Evolutionary conservation across 2,113 vertebrate species (phyloP).

Genomic region (Pycnonotus jocosus): DNA sequence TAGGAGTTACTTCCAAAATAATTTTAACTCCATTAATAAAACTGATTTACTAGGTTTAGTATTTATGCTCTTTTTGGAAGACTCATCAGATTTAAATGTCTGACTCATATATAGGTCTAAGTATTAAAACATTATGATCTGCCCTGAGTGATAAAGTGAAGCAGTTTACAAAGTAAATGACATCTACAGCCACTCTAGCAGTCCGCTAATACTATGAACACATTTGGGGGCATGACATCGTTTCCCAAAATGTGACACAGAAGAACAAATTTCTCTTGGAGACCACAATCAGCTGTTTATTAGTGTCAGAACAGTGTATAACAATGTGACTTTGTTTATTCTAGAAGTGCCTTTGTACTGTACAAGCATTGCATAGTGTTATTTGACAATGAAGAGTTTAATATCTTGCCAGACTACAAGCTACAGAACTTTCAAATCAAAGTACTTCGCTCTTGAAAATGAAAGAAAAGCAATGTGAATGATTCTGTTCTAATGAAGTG

Average conservation of each 20-base stretch:
- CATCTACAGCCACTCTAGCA: conserved; percentile 43
- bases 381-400: neutral
- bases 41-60: neutral
- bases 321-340: conserved; percentile 35
- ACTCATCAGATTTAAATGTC: conserved; percentile 48
- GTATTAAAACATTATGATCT: conserved; percentile 48
- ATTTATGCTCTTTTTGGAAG: conserved; percentile 40
- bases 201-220: conserved; percentile 36
- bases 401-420: neutral
- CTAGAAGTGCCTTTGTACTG: conserved; percentile 21
- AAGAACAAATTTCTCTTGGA: conserved; percentile 27
- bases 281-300: conserved; percentile 39
- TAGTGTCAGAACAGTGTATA: conserved; percentile 22
- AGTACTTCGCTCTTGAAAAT: conserved; percentile 37
- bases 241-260: conserved; percentile 42
- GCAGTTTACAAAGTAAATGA: conserved; percentile 50
- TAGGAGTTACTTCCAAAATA: conserved; percentile 36
- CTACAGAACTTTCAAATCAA: conserved; percentile 30
- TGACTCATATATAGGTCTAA: neutral
- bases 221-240: conserved; percentile 11
- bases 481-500: conserved; percentile 3
- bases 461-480: conserved; percentile 27
- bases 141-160: conserved; percentile 49
- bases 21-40: conserved; percentile 57
- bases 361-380: neutral